Evolutionary conservation across 2,888 invertebrate species (phyloP), one percentile per base, ranked within the genome.

Genomic region (Hybos culiciformis): DNA sequence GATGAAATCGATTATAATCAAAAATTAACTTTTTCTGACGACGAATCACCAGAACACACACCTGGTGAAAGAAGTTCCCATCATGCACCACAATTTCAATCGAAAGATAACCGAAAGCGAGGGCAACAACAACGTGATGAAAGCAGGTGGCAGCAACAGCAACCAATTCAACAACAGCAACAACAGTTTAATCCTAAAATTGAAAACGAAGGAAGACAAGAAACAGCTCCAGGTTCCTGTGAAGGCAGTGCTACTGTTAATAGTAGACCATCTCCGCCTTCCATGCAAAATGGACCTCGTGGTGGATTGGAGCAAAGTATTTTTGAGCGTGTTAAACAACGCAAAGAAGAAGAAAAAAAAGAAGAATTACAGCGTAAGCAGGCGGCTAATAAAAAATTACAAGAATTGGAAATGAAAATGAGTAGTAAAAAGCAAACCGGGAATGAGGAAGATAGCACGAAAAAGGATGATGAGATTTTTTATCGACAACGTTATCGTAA

Each of bases 1-100:
- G 90, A 90, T 60, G 91, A 91, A 62, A 87, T 93, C 60, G 92
- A 93, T 68, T 93, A 92, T 62, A 87, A 88, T 71, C 87, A 91
- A 70, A 92, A 91, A 67, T 69, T 94, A 60, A 83, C 86, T 52
- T 94, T 93, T 68, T 92, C 92, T 59, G 93, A 94, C 68, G 92
- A 92, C 56, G 93, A 93, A 65, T 70, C 70, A 41, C 61, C 62
- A 21, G 51, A 51, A 17, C 46, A 48, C 8, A 48, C 51, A 33
- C 47, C 44, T 12, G 44, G 45, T 18, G 40, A 31, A 41, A 40
- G 47, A 41, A 39, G 45, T 44, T 45, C 45, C n/a, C 49, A 49
- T 21, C 54, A 53, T 2, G 53, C 54, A 37, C 49, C 48, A 14
- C 48, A 52, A 37, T 50, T 47, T 53, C 51, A 50, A 40, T 47